phyloP scores from a whole-genome alignment of 2,797 vertebrate genomes.

The Acropternis orthonyx region DNA sequence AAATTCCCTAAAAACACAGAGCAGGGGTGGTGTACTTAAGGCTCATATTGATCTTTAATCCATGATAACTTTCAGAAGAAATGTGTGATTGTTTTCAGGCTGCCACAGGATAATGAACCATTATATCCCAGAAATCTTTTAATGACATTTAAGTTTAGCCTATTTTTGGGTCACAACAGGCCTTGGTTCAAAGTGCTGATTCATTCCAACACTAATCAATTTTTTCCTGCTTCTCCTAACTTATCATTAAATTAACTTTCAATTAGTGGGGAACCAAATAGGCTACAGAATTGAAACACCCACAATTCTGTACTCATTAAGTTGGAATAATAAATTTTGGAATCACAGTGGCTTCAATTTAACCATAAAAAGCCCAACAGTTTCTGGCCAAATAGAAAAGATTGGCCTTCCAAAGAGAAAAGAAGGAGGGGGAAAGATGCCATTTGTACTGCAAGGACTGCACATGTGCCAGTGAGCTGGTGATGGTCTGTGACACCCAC shows the following conservation, averaged over 20 bases:
- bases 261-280: background rate
- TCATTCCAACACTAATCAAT: background rate
- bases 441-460: background rate
- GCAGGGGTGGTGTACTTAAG: background rate
- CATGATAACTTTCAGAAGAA: background rate
- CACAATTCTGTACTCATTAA: background rate
- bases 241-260: background rate
- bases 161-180: background rate
- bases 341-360: background rate
- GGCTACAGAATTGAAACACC: background rate
- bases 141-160: background rate
- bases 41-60: background rate
- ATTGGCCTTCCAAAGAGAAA: background rate
- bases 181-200: background rate
- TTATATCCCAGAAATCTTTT: background rate
- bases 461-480: accelerated
- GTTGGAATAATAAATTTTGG: background rate
- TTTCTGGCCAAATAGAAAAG: background rate
- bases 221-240: background rate
- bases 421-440: background rate
- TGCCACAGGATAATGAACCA: background rate
- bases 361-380: background rate
- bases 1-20: background rate
- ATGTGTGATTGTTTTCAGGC: background rate
- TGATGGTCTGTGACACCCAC: background rate